Evolutionary conservation across 2,888 invertebrate genomes (phyloP).

Genomic region (Parnassius mnemosyne): DNA sequence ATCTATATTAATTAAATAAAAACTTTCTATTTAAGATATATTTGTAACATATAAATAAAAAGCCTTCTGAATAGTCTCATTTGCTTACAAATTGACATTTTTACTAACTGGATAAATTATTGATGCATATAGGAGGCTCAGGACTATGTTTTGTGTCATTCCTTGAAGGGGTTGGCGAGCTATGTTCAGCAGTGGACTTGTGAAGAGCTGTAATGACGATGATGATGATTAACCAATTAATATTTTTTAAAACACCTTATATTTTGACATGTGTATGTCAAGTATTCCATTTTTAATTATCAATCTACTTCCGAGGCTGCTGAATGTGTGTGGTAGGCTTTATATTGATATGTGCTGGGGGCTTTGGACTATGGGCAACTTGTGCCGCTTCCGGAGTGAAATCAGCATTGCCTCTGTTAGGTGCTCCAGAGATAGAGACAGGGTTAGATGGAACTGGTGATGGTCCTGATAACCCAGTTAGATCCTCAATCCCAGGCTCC

Average conservation of each 20-base stretch:
- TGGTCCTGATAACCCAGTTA: constrained; percentile 86
- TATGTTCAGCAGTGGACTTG: too few species aligned
- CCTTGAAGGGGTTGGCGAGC: too few species aligned
- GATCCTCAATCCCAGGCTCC: constrained; percentile 84
- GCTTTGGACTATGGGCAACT: constrained; percentile 89
- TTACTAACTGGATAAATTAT: too few species aligned
- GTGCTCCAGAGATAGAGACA: constrained; percentile 87
- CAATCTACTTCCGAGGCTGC: constrained; percentile 90
- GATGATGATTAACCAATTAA: not conserved
- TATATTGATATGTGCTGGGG: constrained; percentile 82
- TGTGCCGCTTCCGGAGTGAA: constrained; percentile 94
- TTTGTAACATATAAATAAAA: too few species aligned
- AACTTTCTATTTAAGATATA: too few species aligned
- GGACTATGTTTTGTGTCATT: too few species aligned
- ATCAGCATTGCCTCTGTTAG: constrained; percentile 91
- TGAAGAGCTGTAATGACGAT: too few species aligned
- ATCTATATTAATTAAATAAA: too few species aligned
- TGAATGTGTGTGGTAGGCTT: constrained; percentile 88
- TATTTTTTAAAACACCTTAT: constrained; percentile 16
- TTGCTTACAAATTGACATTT: too few species aligned
- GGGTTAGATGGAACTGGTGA: constrained; percentile 89
- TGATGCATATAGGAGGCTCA: too few species aligned
- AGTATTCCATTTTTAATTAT: constrained; percentile 16
- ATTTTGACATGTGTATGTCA: constrained; percentile 34
- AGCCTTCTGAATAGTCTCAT: too few species aligned